These are phyloP conservation scores for Coryphaenoides rupestris DNA, from an alignment of 2,113 vertebrate species.

Conservation along the genomic window DNA sequence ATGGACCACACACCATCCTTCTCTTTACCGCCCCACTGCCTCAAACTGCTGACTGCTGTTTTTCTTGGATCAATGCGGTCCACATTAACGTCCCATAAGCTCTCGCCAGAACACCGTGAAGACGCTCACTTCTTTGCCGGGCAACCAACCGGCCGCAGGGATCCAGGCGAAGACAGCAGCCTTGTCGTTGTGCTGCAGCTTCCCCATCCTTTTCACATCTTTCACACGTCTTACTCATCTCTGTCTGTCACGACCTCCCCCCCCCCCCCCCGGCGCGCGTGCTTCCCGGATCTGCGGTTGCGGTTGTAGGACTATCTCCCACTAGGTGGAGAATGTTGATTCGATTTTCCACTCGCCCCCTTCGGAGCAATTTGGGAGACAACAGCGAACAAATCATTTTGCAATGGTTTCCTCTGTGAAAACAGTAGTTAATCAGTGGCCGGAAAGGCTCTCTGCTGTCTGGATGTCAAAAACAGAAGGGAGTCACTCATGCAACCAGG, in stretches of 20 bases:
- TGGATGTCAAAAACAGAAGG: slow-evolving; percentile 69
- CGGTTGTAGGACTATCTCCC: slow-evolving; percentile 24
- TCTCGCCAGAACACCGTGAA: slow-evolving; percentile 26
- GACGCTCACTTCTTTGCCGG: slow-evolving; percentile 26
- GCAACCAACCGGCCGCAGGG: not conserved
- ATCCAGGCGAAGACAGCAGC: not conserved
- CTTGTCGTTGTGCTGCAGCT: not conserved
- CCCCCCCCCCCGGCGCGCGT: not conserved
- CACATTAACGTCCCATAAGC: slow-evolving; percentile 26
- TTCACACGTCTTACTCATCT: not conserved
- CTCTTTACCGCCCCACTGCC: not conserved
- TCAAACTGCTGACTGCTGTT: slow-evolving; percentile 25
- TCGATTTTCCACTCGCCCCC: slow-evolving; percentile 46
- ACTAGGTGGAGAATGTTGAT: slow-evolving; percentile 45
- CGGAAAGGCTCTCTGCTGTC: slow-evolving; percentile 47
- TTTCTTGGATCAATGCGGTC: slow-evolving; percentile 34
- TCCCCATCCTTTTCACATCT: not conserved
- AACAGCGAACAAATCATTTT: slow-evolving; percentile 56
- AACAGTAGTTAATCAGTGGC: slow-evolving; percentile 66
- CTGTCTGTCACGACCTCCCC: not conserved
- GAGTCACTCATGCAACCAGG: slow-evolving; percentile 36
- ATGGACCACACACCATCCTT: slow-evolving; percentile 34
- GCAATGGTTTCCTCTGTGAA: slow-evolving; percentile 56
- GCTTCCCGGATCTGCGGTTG: no score
- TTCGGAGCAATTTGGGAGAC: slow-evolving; percentile 42